Base-by-base conservation (phyloP, 2,888 invertebrate genomes). In the Rhimphoctona megacephalus region DNA sequence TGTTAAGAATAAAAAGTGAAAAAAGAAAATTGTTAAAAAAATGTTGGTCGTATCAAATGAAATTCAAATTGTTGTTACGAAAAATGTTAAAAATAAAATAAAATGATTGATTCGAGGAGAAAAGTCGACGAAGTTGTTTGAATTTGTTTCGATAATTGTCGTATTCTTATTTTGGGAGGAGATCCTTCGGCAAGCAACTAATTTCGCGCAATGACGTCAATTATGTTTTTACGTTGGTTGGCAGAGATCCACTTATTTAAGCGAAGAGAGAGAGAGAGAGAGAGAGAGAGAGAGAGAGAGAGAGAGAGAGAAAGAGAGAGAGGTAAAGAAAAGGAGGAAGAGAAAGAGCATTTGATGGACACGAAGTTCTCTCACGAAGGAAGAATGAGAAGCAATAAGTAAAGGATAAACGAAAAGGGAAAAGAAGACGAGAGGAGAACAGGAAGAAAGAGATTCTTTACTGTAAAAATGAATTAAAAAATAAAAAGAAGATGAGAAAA, bases 121-220 rank as follows among this genome's bases (percentile, higher is more conserved):
- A 22, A 36, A 25, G 11, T 14, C 14, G 14, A 11, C 1, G 17
- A 1, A 22, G 66, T 36, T 6, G 33, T 66, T 66, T 33, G 9
- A 36, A 36, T 39, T 69, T 43, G 25, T 69, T 69, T 43, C 11
- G 46, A 25, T 69, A n/a, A 33, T 73, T 36, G 52, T 39, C 36
- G n/a, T n/a, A 14, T 19, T 33, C 66, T 57, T 8, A 39, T 70
- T 33, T 70, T 52, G 67, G 39, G 57, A 66, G 5, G n/a, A 79
- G 22, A 36, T 9, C n/a, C 33, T 30, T 52, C 33, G 73, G 83
- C 79, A 85, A 86, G 88, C 90, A 88, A 90, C 90, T 90, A 91
- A 92, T 91, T 91, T 90, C 90, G 89, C 88, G 88, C 90, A 90
- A 90, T 90, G 88, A 90, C 90, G 90, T 89, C 91, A 92, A 92